Percentiles rank a stretch among this genome's conserved stretches.
These are phyloP conservation scores for Oreochromis spilurus DNA, from an alignment of 2,113 vertebrate species.

Conservation along the genomic window DNA sequence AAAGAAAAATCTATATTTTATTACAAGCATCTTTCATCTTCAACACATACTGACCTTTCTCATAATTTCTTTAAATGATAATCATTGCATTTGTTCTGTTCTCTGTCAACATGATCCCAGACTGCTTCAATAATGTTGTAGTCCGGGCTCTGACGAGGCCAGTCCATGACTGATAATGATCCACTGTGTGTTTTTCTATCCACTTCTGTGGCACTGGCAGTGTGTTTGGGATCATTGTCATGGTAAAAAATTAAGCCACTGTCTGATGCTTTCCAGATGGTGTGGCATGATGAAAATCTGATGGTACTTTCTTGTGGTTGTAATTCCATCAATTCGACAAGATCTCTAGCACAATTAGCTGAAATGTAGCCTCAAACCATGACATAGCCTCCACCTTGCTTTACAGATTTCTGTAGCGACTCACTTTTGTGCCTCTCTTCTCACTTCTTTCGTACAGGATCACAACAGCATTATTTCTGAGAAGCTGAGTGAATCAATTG, in stretches of 20 bases:
- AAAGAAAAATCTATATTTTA: neutral
- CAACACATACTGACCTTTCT: neutral
- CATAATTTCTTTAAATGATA: neutral
- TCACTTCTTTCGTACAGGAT: neutral
- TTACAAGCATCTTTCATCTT: neutral
- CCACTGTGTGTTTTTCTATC: neutral
- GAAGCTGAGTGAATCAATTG: neutral
- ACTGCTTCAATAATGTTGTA: neutral
- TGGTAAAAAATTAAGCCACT: neutral
- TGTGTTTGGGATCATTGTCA: neutral
- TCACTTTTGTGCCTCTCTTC: neutral
- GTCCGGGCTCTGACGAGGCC: neutral
- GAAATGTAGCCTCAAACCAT: neutral
- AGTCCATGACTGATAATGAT: neutral
- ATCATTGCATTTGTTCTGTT: neutral
- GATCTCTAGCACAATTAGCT: neutral
- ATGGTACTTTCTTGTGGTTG: neutral
- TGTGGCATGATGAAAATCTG: neutral
- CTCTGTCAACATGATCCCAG: neutral
- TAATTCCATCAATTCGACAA: neutral
- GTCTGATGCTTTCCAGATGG: neutral
- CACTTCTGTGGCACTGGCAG: neutral
- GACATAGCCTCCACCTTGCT: neutral
- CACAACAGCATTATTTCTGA: neutral
- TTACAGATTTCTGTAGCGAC: neutral